Conservation (phyloP, 1,140 invertebrate genomes). For the Chionoecetes opilio region DNA sequence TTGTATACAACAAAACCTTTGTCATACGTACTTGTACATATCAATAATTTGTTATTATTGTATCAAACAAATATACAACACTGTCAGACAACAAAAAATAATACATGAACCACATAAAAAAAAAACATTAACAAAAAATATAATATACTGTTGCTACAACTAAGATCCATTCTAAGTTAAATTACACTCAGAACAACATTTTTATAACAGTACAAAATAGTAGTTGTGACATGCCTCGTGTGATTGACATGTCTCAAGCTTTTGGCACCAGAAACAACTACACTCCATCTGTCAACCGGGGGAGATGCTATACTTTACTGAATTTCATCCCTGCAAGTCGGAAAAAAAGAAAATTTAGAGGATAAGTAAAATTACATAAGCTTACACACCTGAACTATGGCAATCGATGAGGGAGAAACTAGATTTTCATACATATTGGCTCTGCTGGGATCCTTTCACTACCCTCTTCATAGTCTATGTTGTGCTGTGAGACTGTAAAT, state of each 20-base stretch:
- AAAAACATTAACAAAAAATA: slow-evolving; percentile 62
- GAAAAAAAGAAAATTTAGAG: slow-evolving; percentile 29
- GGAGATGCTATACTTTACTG: slow-evolving; percentile 80
- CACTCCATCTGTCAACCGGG: slow-evolving; percentile 20
- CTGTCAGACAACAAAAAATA: slow-evolving; percentile 39
- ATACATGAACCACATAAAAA: slow-evolving; percentile 39
- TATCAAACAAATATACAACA: slow-evolving; percentile 57
- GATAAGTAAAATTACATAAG: background rate
- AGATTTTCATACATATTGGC: background rate
- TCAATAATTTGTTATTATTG: slow-evolving; percentile 62
- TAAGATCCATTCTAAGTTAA: slow-evolving; percentile 66
- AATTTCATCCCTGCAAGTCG: slow-evolving; percentile 81
- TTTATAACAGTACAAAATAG: slow-evolving; percentile 41
- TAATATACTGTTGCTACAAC: slow-evolving; percentile 63
- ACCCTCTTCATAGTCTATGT: background rate
- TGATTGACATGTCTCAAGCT: slow-evolving; percentile 57
- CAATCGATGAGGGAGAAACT: background rate
- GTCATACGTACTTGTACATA: slow-evolving; percentile 65
- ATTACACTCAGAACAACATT: slow-evolving; percentile 75
- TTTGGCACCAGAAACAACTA: slow-evolving; percentile 74
- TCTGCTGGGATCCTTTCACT: background rate
- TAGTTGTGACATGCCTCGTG: slow-evolving; percentile 61
- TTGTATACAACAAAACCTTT: slow-evolving; percentile 62
- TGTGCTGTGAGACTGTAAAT: background rate
- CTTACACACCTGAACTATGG: background rate